Base-by-base conservation (phyloP, 2,888 invertebrate species). In the Folsomia candida region DNA sequence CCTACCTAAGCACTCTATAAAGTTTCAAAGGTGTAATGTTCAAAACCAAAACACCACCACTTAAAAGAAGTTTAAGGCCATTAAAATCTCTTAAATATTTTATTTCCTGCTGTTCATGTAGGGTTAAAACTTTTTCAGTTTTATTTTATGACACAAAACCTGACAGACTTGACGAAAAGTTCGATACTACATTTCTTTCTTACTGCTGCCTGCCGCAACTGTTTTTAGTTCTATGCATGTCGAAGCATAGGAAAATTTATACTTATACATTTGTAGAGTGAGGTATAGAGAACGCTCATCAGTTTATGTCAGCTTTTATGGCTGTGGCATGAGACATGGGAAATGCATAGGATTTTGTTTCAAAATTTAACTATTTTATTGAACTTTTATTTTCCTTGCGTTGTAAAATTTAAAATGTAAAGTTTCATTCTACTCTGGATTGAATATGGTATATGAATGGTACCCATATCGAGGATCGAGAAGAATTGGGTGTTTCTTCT, bases 401-500 rank as follows among this genome's bases (percentile, higher is more conserved):
- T 59, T 59, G 59, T 59, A 59, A 59, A 59, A 59, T 59, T 59
- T 59, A 25, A 59, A 59, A 59, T 59, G 59, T 59, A 47, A 47
- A 47, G 47, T 47, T 47, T 9, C 18, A 47, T 47, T 11, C 47
- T 47, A 11, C 18, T 47, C 47, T 47, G 9, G 47, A 11, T 47
- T 47, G 9, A 47, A 9, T 47, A 47, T 47, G 9, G 9, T 47
- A 47, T 9, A 47, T 47, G 18, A 11, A 47, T 47, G 47, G 47
- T 18, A 47, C 47, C 18, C 9, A 9, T 11, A 47, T 47, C 47
- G 9, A 47, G 9, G 9, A 11, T 47, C 18, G 9, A n/a, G n/a
- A 18, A 47, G 18, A 47, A 47, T 47, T 47, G 47, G 47, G 47
- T 47, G 47, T 47, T 47, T 47, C 47, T 18, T 47, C 18, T 47